phyloP scores from a whole-genome alignment of 2,888 invertebrate species.

The Lobophora halterata region DNA sequence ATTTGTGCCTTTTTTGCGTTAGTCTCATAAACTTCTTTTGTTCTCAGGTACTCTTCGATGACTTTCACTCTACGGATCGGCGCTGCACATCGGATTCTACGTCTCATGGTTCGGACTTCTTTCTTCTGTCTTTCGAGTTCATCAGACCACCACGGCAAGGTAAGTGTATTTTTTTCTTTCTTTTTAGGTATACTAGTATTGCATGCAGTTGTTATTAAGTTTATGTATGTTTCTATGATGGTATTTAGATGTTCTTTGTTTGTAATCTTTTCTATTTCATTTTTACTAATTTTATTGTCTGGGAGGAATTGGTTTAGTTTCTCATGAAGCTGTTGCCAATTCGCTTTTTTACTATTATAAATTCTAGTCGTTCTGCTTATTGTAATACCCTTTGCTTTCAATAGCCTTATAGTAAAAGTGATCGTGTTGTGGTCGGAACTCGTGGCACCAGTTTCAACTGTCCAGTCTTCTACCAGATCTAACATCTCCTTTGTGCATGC shows the following conservation, averaged over 20 bases:
- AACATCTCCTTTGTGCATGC: conserved; percentile 23
- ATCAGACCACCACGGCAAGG: conserved; percentile 18
- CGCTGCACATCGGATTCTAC: conserved; percentile 3
- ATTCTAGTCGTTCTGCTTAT: conserved; percentile 11
- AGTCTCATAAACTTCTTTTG: conserved; percentile 7
- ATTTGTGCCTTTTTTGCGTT: conserved; percentile 14
- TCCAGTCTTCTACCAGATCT: conserved; percentile 12
- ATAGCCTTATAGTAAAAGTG: conserved; percentile 18
- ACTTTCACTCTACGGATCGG: conserved; percentile 4
- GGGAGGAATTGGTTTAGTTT: conserved; percentile 12
- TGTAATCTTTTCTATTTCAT: conserved; percentile 8
- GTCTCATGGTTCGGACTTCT: neutral
- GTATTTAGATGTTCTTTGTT: conserved; percentile 6
- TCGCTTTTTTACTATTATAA: conserved; percentile 13
- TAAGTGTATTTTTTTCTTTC: conserved; percentile 2
- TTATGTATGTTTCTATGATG: neutral
- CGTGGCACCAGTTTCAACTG: too few species aligned
- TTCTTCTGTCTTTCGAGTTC: conserved; percentile 4
- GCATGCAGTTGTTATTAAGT: conserved; percentile 7
- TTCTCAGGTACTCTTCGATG: conserved; percentile 9
- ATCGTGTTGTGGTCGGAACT: conserved; percentile 34
- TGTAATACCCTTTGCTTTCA: conserved; percentile 12
- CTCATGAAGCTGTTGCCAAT: conserved; percentile 12
- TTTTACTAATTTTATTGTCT: conserved; percentile 4
- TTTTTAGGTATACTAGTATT: conserved; percentile 4